These are phyloP conservation scores for Brachionichthys hirsutus DNA, from an alignment of 2,113 vertebrate genomes.

Conservation along the genomic window DNA sequence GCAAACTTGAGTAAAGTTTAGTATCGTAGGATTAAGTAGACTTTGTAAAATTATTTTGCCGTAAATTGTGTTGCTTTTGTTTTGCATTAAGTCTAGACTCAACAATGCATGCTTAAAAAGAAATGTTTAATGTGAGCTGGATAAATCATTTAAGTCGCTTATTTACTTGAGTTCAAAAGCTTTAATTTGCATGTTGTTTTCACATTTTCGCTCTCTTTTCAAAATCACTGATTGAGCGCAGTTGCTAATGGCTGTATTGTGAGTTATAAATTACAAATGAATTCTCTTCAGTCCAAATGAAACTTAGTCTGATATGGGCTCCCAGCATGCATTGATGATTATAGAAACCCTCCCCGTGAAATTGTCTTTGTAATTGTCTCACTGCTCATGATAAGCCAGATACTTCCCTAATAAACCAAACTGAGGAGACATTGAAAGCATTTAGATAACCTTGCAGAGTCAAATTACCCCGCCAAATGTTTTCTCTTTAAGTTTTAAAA, in stretches of 20 bases:
- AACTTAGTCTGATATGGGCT: constrained; percentile 70
- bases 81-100: constrained; percentile 37
- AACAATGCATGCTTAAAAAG: constrained; percentile 46
- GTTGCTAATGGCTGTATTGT: constrained; percentile 66
- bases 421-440: constrained; percentile 53
- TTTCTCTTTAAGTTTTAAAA: constrained; percentile 37
- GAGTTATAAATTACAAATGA: constrained; percentile 75
- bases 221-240: constrained; percentile 63
- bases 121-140: constrained; percentile 42
- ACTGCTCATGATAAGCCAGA: constrained; percentile 62
- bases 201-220: constrained; percentile 54
- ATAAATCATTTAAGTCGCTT: constrained; percentile 62
- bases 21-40: constrained; percentile 14
- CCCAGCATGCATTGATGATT: constrained; percentile 76
- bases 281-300: constrained; percentile 72
- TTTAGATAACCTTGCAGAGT: constrained; percentile 53
- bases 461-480: constrained; percentile 50
- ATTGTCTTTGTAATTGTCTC: constrained; percentile 76
- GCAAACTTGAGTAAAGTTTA: constrained; percentile 39
- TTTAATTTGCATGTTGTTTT: constrained; percentile 66
- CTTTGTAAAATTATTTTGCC: constrained; percentile 17
- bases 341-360: constrained; percentile 74
- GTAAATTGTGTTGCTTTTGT: constrained; percentile 6
- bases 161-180: constrained; percentile 60
- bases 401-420: constrained; percentile 69